Conservation (phyloP, 2,888 invertebrate genomes). For the Molanna angustata region DNA sequence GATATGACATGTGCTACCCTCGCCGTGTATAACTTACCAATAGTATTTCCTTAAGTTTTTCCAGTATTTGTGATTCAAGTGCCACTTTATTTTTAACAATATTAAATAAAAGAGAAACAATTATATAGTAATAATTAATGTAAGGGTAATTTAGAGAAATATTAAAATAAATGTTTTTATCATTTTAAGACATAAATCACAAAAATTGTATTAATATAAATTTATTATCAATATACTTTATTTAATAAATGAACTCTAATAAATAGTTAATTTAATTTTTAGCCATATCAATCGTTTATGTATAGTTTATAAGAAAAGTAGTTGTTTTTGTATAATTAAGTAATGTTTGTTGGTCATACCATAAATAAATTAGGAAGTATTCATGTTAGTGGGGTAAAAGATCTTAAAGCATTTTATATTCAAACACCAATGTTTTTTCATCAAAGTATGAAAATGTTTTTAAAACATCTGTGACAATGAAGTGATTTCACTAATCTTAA, state of each 20-base stretch:
- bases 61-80: conserved; percentile 77
- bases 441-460: conserved; percentile 21
- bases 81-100: conserved; percentile 72
- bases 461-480: conserved; percentile 29
- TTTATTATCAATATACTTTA: conserved; percentile 35
- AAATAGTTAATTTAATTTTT: conserved; percentile 59
- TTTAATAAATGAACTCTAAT: conserved; percentile 39
- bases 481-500: conserved; percentile 29
- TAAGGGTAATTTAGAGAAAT: conserved; percentile 56
- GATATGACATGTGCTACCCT: not conserved
- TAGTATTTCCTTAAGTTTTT: conserved; percentile 63
- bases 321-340: too few species aligned
- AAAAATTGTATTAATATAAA: conserved; percentile 33
- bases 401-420: too few species aligned
- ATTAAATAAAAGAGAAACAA: conserved; percentile 57
- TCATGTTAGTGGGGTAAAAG: too few species aligned
- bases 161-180: conserved; percentile 50
- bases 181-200: conserved; percentile 44
- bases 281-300: conserved; percentile 51
- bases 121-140: conserved; percentile 56
- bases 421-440: conserved; percentile 7
- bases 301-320: conserved; percentile 49
- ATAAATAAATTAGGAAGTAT: too few species aligned
- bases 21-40: conserved; percentile 36
- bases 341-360: too few species aligned